Conservation (phyloP, 1,140 invertebrate genomes). For the Chelonus insularis region DNA sequence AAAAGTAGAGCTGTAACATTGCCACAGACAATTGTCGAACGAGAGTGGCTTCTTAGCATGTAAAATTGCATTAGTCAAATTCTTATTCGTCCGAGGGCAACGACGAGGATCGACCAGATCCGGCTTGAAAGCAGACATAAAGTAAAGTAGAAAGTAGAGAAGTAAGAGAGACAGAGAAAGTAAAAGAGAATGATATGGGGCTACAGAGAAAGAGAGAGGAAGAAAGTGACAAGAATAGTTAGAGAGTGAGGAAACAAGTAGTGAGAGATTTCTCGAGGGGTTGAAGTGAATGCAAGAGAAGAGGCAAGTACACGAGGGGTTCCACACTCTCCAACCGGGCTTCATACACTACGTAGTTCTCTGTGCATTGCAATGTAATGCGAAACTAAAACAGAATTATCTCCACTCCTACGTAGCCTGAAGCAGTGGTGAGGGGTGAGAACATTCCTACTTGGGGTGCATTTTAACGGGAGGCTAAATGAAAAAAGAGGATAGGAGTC, state of each 20-base stretch:
- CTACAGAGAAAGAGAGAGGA: background rate
- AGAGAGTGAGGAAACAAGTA: constrained; percentile 13
- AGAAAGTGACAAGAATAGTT: constrained; percentile 1
- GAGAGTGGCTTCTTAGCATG: constrained; percentile 51
- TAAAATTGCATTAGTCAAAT: constrained; percentile 52
- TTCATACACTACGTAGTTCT: constrained; percentile 14
- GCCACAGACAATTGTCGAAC: constrained; percentile 35
- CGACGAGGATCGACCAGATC: constrained; percentile 24
- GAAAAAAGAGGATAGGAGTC: background rate
- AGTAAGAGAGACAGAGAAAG: background rate
- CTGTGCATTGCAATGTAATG: constrained; percentile 48
- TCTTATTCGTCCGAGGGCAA: constrained; percentile 36
- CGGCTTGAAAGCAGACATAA: constrained; percentile 3
- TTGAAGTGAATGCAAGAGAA: background rate
- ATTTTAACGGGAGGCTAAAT: constrained; percentile 19
- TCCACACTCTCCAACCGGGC: background rate
- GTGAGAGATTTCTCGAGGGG: constrained; percentile 22
- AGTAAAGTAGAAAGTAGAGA: constrained; percentile 11
- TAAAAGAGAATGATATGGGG: no score
- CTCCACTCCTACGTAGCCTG: constrained; percentile 32
- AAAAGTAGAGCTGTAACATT: constrained; percentile 15
- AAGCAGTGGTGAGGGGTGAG: constrained; percentile 21
- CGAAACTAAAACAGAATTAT: constrained; percentile 56
- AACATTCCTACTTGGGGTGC: constrained; percentile 26
- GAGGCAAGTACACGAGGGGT: constrained; percentile 1